Evolutionary conservation across 2,888 invertebrate genomes (phyloP), one percentile per base, ranked within the genome.

Genomic region (Eupithecia vulgata): DNA sequence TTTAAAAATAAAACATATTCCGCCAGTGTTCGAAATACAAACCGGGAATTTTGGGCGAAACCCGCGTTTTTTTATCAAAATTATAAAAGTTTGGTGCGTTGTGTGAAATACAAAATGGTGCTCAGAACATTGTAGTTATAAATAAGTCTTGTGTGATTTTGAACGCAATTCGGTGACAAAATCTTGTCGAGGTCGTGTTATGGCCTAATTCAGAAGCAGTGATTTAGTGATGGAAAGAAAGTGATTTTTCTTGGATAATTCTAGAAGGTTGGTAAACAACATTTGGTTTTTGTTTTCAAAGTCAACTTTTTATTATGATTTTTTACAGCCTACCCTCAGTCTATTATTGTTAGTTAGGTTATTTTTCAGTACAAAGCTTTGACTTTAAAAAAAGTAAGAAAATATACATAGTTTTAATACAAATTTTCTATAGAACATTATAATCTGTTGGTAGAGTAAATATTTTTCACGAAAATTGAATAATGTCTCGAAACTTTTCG

Each of bases 1-100:
- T 91, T 91, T 91, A 93, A 90, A 92, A 93, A 88, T 91, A 91
- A 90, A 89, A 87, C 85, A 76, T 80, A 25, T 80, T 82, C 83
- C 74, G 72, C 75, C 71, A 75, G 67, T 48, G 61, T 71, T 75
- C 72, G 75, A 70, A 72, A 70, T 72, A 66, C 40, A 70, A 72
- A 72, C 75, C 70, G 72, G 69, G 68, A 71, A 80, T 77, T 79
- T 79, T 77, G 71, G 71, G 74, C 45, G 74, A 80, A 80, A 79
- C 75, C 64, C 74, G 78, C 52, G 71, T 68, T 79, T 77, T 74
- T 74, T 42, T 34, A 57, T 30, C 67, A 61, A 76, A 76, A 78
- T 45, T 48, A 62, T 59, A 67, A 59, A 40, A 40, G 48, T 69
- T 61, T 12, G 35, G 37, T 61, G 61, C 13, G 35, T n/a, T 37